Base-by-base conservation (phyloP, 2,888 invertebrate species). In the Melikaiella ostensackeni region DNA sequence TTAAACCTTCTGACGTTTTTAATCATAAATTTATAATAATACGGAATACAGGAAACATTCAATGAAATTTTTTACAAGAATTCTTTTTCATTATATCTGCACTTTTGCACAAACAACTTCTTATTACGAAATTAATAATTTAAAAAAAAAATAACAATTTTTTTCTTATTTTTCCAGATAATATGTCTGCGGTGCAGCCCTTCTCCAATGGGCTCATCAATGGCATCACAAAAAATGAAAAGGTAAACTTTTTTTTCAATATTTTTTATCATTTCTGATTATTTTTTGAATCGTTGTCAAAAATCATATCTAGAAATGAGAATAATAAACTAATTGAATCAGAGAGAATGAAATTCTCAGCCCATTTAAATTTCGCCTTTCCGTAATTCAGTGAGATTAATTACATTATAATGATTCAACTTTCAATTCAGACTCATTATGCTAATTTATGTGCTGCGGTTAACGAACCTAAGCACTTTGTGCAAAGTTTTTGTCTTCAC, bases 171-270 rank as follows among this genome's bases (percentile, higher is more conserved):
- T 38, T 87, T 87, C 11, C 80, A 89, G 88, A 89, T 81, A 88
- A 87, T 76, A 89, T 89, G 89, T 84, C 86, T 75, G 83, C 84
- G 46, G 85, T 86, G 78, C 86, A 88, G 79, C 84, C 87, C 35
- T 76, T 87, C 46, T 33, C 85, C 16, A 89, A 90, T 75, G 89
- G 87, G 27, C 73, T 84, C 46, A 70, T 82, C 38, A 90, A 88
- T 80, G 89, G 86, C 33, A 86, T 87, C 66, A 80, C 81, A 13
- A 79, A 81, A 61, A 83, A 83, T 13, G 87, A 86, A 13, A 90
- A 90, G 86, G 90, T 90, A 75, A 81, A 21, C 3, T 55, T 3
- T 55, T 2, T 21, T 55, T n/a, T 55, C 9, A 55, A 55, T 55
- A 9, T 21, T 3, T 21, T 55, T 9, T 9, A 55, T 4, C 1